Base-by-base conservation (phyloP, 2,888 invertebrate species). In the Entomobrya multifasciata region DNA sequence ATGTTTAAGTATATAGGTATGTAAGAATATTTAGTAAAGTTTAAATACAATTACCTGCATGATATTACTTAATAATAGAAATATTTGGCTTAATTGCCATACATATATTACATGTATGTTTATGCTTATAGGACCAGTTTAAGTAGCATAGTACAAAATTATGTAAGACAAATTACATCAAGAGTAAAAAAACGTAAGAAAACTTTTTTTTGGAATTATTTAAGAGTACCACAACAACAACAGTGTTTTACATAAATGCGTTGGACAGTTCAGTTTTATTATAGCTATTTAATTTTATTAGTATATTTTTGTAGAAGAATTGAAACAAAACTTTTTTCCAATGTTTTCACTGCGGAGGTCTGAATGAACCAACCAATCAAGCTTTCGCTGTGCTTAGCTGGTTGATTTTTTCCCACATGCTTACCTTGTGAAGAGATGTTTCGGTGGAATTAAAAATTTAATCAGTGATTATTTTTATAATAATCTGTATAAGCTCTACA, bases 141-240 rank as follows among this genome's bases (percentile, higher is more conserved):
- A 77, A 77, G 77, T 60, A 67, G 67, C 67, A 67, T 67, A n/a
- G 67, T 67, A 67, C 44, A 67, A 67, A 67, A 67, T 67, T 67
- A 67, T 11, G 41, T 67, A 41, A 44, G 67, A 67, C 44, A 30
- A 25, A 44, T 36, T 41, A 60, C 77, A 76, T 30, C 30, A 74
- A 52, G 15, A 77, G 77, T 77, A 76, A 47, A 47, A 78, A 79
- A 79, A 79, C 76, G 79, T 79, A 79, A 65, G 79, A 79, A 79
- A 78, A 65, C 49, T n/a, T n/a, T n/a, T n/a, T n/a, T 65, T 79
- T 36, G 79, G 65, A 79, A 65, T 79, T 49, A 52, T n/a, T 79
- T 6, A 67, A 30, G 65, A 65, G 44, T 49, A 77, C 67, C 67
- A 67, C 67, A 67, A 22, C 25, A 22, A 22, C 49, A 57, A 67